Conservation (phyloP, 23 tunicate genomes). For the Phallusia fumigata region DNA sequence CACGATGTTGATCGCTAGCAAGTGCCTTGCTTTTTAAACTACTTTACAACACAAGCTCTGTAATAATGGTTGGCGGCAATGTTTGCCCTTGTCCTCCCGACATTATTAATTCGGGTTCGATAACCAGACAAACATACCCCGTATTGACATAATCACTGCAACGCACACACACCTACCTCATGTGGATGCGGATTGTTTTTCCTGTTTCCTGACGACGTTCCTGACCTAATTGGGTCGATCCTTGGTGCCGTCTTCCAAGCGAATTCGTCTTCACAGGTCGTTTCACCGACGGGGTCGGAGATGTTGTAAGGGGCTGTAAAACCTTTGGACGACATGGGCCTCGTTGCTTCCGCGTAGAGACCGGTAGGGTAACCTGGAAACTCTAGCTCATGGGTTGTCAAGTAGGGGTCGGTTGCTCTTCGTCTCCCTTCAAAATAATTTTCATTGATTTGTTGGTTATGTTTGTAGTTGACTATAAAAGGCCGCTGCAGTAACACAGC, state of each 20-base stretch:
- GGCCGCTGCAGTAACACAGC: not conserved
- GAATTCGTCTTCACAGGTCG: slow-evolving; percentile 66
- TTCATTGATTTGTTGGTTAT: no score
- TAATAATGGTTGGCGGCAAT: no score
- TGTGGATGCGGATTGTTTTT: slow-evolving; percentile 93
- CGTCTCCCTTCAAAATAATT: slow-evolving; percentile 21
- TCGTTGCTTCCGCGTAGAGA: slow-evolving; percentile 64
- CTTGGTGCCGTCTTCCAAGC: slow-evolving; percentile 52
- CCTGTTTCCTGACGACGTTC: slow-evolving; percentile 82
- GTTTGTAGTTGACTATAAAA: no score
- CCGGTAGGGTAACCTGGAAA: slow-evolving; percentile 69
- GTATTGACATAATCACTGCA: not conserved
- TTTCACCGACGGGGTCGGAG: slow-evolving; percentile 31
- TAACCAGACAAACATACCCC: not conserved
- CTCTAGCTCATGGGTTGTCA: slow-evolving; percentile 72
- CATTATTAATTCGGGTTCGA: not conserved
- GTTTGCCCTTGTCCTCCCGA: no score
- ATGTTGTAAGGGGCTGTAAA: slow-evolving; percentile 43
- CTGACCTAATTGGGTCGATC: slow-evolving; percentile 77
- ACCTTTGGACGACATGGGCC: slow-evolving; percentile 86
- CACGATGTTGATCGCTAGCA: no score
- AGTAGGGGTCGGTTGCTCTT: slow-evolving; percentile 64
- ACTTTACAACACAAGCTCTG: no score
- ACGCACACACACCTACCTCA: slow-evolving; percentile 40
- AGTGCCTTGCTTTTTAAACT: no score